phyloP scores from a whole-genome alignment of 2,888 invertebrate species.

The Plemyria rubiginata region DNA sequence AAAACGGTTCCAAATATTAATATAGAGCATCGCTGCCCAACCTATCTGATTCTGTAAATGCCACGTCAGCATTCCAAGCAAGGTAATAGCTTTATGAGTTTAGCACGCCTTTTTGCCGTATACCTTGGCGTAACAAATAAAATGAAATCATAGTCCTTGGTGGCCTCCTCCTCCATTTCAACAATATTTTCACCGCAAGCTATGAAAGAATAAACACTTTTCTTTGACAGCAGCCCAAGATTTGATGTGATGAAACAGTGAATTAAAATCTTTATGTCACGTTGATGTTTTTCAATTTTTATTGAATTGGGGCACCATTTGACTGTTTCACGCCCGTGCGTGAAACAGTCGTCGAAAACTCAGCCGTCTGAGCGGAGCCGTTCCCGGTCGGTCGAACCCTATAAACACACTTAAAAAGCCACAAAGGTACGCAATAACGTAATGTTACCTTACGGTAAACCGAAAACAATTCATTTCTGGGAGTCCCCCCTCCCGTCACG shows the following conservation, averaged over 20 bases:
- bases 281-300: constrained; percentile 41
- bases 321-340: constrained; percentile 38
- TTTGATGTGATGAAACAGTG: constrained; percentile 39
- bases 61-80: constrained; percentile 65
- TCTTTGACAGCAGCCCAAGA: constrained; percentile 41
- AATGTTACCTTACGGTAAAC: constrained; percentile 72
- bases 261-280: constrained; percentile 22
- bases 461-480: constrained; percentile 77
- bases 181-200: constrained; percentile 38
- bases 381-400: constrained; percentile 52
- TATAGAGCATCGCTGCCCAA: constrained; percentile 54
- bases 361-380: constrained; percentile 32
- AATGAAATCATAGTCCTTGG: constrained; percentile 69
- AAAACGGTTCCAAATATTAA: constrained; percentile 61
- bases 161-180: constrained; percentile 41
- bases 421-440: constrained; percentile 74
- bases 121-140: constrained; percentile 63
- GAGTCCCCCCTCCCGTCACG: constrained; percentile 48
- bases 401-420: constrained; percentile 72
- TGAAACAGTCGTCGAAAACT: too few relatives aligned
- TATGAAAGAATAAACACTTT: constrained; percentile 32
- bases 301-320: constrained; percentile 37
- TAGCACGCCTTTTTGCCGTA: constrained; percentile 66
- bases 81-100: constrained; percentile 73
- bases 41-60: constrained; percentile 52